Evolutionary conservation across 2,797 vertebrate species (phyloP).

Genomic region (Spondyliosoma cantharus): DNA sequence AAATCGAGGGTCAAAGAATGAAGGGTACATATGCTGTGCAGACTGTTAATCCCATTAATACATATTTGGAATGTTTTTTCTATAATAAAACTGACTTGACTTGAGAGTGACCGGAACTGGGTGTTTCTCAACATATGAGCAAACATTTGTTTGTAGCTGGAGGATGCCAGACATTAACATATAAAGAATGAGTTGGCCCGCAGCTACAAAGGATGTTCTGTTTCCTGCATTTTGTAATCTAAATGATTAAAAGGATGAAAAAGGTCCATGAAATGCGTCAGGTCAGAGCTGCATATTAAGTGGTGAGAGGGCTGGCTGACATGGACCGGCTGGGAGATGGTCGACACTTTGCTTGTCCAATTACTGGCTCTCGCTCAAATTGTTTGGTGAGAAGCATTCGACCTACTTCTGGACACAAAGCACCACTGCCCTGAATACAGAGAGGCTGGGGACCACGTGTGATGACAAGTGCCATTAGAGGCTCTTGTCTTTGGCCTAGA

Average conservation of each 20-base stretch:
- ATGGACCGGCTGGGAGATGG: conserved; percentile 74
- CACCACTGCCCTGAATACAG: conserved; percentile 84
- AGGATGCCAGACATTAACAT: conserved; percentile 18
- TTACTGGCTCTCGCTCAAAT: conserved; percentile 83
- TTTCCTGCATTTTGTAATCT: conserved; percentile 72
- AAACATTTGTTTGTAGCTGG: conserved; percentile 14
- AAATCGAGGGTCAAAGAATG: background rate
- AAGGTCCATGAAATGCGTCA: conserved; percentile 78
- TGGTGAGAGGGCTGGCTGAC: conserved; percentile 67
- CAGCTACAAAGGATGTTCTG: conserved; percentile 69
- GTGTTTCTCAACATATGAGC: conserved; percentile 14
- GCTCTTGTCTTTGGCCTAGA: conserved; percentile 75
- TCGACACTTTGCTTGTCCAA: conserved; percentile 82
- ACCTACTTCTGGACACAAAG: conserved; percentile 87
- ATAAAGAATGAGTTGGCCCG: conserved; percentile 43
- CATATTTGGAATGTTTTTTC: background rate
- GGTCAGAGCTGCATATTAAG: conserved; percentile 79
- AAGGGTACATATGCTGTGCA: background rate
- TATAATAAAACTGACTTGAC: background rate
- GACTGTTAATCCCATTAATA: background rate
- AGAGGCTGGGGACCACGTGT: conserved; percentile 78
- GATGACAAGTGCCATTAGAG: conserved; percentile 78
- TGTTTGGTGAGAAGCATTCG: conserved; percentile 87
- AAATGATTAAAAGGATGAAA: conserved; percentile 75
- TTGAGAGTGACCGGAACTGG: background rate